Base-by-base conservation (phyloP, 2,113 vertebrate genomes). In the Larimichthys polyactis region DNA sequence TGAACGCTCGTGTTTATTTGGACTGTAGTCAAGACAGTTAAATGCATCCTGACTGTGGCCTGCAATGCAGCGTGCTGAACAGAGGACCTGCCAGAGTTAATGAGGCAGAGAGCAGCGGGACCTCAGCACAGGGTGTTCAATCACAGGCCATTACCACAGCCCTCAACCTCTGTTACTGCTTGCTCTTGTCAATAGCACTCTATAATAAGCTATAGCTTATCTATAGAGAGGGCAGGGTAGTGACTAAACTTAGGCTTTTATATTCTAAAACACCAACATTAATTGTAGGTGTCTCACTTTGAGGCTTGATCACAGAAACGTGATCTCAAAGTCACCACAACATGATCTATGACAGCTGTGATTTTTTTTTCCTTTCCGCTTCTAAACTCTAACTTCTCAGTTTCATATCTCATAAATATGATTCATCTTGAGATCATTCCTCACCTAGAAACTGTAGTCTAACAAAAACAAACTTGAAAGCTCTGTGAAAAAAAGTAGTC, bases 21-120 rank as follows among this genome's bases (percentile, higher is more conserved):
- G 64, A 51, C 77, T 51, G 79, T 27, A 60, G 81, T 36, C 0
- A 43, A 84, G 83, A 82, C 82, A 65, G 82, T 87, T 83, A 84
- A 90, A 89, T 54, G 84, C 16, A 71, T 82, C 81, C 87, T 44
- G 85, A 29, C 82, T 78, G 85, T 62, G 84, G 87, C 69, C 79
- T 84, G 90, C 89, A 85, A 85, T 89, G 91, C 90, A 86, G 83
- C 83, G 80, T 43, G 75, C 59, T 48, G 82, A 91, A 85, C 83
- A 48, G 82, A 88, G 76, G 83, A 93, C 81, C 93, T 90, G 93
- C 83, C 90, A 86, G 90, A 90, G 91, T 84, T 93, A 94, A 94
- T 92, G 93, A 93, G 92, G 90, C 93, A 89, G 86, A 79, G 90
- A 90, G 90, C 88, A 88, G 87, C 90, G 52, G 90, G 90, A 93